Evolutionary conservation across 2,113 vertebrate genomes (phyloP).

Genomic region (Trichomycterus rosablanca): DNA sequence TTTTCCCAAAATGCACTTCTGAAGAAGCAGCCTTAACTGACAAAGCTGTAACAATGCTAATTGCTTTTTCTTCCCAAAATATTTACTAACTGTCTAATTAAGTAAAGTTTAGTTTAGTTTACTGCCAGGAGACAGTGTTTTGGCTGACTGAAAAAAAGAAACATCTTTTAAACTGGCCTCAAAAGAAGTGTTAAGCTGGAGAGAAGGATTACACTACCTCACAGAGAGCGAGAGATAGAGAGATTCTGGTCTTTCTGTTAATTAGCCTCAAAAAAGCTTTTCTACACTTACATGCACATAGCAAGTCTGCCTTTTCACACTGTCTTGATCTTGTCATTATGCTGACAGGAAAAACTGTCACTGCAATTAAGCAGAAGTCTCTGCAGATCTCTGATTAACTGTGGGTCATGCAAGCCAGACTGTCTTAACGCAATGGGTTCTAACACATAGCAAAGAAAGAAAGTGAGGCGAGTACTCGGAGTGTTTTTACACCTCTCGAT

Average conservation of each 20-base stretch:
- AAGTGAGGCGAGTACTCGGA: no score
- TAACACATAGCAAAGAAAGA: no score
- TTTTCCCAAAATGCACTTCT: no score
- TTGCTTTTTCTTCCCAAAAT: no score
- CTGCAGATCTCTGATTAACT: background rate
- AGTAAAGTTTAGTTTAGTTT: no score
- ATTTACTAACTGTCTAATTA: no score
- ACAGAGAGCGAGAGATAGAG: constrained; percentile 1
- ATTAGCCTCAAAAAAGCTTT: constrained; percentile 24
- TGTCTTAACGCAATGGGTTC: background rate
- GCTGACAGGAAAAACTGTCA: background rate
- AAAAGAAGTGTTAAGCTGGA: background rate
- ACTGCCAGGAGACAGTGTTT: no score
- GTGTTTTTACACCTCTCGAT: background rate
- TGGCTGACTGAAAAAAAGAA: no score
- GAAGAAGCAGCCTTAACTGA: no score
- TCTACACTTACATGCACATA: constrained; percentile 24
- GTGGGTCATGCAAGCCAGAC: constrained; percentile 5
- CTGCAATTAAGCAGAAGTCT: constrained; percentile 14
- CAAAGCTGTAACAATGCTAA: no score
- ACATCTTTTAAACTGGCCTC: background rate
- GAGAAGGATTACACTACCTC: constrained; percentile 10
- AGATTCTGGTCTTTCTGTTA: constrained; percentile 18
- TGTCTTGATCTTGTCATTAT: constrained; percentile 6
- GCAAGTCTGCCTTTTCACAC: constrained; percentile 6